Evolutionary conservation across 1,140 invertebrate genomes (phyloP).

Genomic region (Acromyrmex charruanus): DNA sequence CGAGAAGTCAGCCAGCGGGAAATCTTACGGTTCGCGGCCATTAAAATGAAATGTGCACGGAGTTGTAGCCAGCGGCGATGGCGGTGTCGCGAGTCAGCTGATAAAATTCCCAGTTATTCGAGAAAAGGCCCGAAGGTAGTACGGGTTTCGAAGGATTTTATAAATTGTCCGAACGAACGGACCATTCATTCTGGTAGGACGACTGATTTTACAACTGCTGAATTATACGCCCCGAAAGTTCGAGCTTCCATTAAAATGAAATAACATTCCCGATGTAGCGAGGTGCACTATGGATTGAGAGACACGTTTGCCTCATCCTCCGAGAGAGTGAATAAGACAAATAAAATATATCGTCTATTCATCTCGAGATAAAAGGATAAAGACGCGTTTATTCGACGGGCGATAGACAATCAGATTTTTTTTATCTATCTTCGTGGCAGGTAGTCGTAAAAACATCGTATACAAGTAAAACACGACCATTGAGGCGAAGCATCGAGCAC

Average conservation of each 20-base stretch:
- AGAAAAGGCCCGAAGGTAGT: conserved; percentile 12
- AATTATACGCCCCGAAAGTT: conserved; percentile 1
- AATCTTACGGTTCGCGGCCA: conserved; percentile 31
- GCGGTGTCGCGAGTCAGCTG: conserved; percentile 42
- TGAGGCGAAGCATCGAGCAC: not conserved
- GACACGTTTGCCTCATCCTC: not conserved
- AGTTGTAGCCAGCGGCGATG: conserved; percentile 14
- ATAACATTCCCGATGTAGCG: conserved; percentile 3
- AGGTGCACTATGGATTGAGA: not conserved
- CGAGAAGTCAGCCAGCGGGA: not conserved
- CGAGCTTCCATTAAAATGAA: conserved; percentile 29
- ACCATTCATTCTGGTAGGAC: conserved; percentile 1
- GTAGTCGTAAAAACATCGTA: conserved; percentile 29
- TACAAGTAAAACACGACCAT: conserved; percentile 22
- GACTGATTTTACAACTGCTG: conserved; percentile 33
- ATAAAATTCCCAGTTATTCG: conserved; percentile 43
- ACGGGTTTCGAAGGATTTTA: conserved; percentile 23
- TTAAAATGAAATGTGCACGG: conserved; percentile 45
- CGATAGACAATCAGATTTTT: conserved; percentile 44
- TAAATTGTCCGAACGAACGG: conserved; percentile 37
- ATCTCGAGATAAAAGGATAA: not conserved
- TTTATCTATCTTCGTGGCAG: not conserved
- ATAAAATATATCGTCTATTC: conserved; percentile 6
- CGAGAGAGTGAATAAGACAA: not conserved
- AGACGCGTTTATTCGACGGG: conserved; percentile 15